Percentiles rank a stretch among this genome's conserved stretches.
Conservation (phyloP, 2,888 invertebrate species). For the Volucella inanis region DNA sequence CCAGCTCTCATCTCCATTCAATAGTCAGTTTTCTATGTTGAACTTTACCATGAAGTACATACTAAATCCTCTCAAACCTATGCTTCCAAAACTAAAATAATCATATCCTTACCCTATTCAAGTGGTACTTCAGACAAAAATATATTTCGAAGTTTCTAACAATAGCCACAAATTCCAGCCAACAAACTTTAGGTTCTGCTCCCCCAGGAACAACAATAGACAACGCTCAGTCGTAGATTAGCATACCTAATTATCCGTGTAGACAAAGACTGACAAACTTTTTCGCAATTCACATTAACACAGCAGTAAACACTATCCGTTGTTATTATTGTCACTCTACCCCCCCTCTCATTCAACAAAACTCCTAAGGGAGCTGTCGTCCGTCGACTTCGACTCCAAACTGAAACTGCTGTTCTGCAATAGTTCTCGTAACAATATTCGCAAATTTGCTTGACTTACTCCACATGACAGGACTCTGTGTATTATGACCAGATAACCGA, state of each 20-base stretch:
- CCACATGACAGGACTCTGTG: slow-evolving; percentile 7
- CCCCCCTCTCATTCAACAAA: slow-evolving; percentile 7
- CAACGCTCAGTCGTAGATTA: slow-evolving; percentile 39
- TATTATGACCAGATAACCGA: slow-evolving; percentile 5
- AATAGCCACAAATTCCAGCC: neutral
- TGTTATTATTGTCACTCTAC: neutral
- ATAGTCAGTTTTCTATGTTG: too few species aligned
- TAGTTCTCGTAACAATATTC: slow-evolving; percentile 35
- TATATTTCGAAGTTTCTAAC: slow-evolving; percentile 13
- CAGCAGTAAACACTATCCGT: slow-evolving; percentile 47
- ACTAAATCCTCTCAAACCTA: too few species aligned
- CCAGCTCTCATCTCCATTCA: too few species aligned
- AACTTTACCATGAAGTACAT: too few species aligned
- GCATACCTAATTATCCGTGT: slow-evolving; percentile 52
- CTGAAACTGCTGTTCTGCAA: slow-evolving; percentile 17
- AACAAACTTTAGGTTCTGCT: neutral
- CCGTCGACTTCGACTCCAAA: neutral
- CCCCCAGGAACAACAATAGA: neutral
- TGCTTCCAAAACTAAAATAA: too few species aligned
- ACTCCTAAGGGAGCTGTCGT: slow-evolving; percentile 16
- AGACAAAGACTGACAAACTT: slow-evolving; percentile 28
- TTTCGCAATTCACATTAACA: slow-evolving; percentile 59
- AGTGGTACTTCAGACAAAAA: neutral
- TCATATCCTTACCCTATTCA: too few species aligned
- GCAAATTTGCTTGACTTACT: neutral